These are phyloP conservation scores for Acrocephalus kingi DNA, from an alignment of 2,113 vertebrate species.

Conservation along the genomic window DNA sequence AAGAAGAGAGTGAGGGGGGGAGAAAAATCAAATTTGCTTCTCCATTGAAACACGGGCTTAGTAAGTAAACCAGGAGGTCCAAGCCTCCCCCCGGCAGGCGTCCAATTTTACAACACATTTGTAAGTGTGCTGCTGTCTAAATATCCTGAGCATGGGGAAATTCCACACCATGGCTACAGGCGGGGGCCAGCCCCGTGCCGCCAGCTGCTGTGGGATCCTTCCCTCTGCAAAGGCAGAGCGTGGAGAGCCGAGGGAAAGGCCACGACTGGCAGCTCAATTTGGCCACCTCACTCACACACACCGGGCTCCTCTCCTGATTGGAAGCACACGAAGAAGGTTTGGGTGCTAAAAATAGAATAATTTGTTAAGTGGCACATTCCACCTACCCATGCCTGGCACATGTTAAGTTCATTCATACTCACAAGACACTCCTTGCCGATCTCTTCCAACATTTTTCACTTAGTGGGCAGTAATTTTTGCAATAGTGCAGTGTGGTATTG, in stretches of 20 bases:
- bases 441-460: not conserved
- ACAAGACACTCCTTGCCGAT: not conserved
- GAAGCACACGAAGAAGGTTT: constrained; percentile 22
- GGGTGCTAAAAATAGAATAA: constrained; percentile 52
- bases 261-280: constrained; percentile 19
- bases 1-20: not conserved
- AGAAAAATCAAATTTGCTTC: constrained; percentile 59
- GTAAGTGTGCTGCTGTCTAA: constrained; percentile 74
- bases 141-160: constrained; percentile 71
- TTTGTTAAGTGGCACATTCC: constrained; percentile 57
- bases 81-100: constrained; percentile 46
- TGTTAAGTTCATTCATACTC: constrained; percentile 53
- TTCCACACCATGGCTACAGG: constrained; percentile 73
- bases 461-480: not conserved
- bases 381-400: constrained; percentile 14
- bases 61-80: constrained; percentile 61
- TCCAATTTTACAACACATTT: constrained; percentile 63
- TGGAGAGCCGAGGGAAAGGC: constrained; percentile 43
- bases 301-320: constrained; percentile 3
- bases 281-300: not conserved
- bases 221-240: not conserved
- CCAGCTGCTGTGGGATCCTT: constrained; percentile 45
- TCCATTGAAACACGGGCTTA: constrained; percentile 58
- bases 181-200: not conserved
- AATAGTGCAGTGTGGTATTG: not conserved